A percentile compares a stretch with the other conserved stretches of the same genome.
Conservation (phyloP, 2,113 vertebrate genomes). For the Stercorarius parasiticus region DNA sequence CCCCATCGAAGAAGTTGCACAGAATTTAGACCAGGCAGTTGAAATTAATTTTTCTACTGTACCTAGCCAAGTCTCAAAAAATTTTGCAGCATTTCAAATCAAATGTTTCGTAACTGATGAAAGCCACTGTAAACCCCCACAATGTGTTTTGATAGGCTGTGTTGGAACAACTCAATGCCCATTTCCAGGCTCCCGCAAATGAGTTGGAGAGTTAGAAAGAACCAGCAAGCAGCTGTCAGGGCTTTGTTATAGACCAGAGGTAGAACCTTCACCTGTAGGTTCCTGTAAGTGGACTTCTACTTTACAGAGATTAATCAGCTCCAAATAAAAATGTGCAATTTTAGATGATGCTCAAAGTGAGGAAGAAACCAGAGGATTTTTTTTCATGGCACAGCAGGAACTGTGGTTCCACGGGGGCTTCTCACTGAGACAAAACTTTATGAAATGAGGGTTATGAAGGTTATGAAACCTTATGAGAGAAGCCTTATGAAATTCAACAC, state of each 20-base stretch:
- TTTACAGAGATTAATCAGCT: neutral
- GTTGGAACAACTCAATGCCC: neutral
- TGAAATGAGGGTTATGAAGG: no score
- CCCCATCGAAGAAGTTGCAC: neutral
- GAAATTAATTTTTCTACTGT: neutral
- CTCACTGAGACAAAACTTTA: neutral
- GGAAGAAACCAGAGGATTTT: neutral
- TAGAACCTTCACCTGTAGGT: neutral
- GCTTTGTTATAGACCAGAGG: neutral
- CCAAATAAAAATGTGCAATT: neutral
- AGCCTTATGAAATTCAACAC: no score
- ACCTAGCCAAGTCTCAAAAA: neutral
- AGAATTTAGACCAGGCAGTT: neutral
- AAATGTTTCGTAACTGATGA: neutral
- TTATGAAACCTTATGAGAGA: no score
- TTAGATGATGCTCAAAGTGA: neutral
- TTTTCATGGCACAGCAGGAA: neutral
- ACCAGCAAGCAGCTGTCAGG: neutral
- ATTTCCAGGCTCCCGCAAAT: neutral
- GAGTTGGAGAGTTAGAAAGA: neutral
- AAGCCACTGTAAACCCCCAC: neutral
- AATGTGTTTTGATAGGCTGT: neutral
- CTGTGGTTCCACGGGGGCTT: neutral
- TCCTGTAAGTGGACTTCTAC: neutral
- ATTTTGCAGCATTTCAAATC: neutral